Base-by-base conservation (phyloP, 2,797 vertebrate genomes). In the Danio albolineatus region DNA sequence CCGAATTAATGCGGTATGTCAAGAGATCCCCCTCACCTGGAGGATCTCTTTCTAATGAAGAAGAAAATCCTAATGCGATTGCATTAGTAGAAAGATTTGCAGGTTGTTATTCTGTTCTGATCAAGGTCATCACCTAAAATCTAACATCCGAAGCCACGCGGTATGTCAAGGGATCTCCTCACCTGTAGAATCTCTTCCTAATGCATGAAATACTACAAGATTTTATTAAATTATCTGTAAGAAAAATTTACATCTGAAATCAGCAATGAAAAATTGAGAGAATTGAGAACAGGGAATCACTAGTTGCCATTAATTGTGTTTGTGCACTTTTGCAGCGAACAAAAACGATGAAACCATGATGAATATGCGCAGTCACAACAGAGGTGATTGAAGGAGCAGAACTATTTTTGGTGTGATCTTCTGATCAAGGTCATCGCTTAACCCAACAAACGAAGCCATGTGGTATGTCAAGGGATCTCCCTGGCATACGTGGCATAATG, bases 81-180 rank as follows among this genome's bases (percentile, higher is more conserved):
- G 19, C 51, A n/a, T 56, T 21, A 54, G 14, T 38, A n/a, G 9
- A 13, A 62, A 53, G 41, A 57, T 16, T 28, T 5, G 2, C n/a
- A n/a, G n/a, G 1, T 10, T 62, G 46, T 36, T 51, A 48, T 74
- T 74, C 16, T 61, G 54, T 74, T 74, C 16, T 61, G 54, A 60
- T 57, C 75, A 77, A 78, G 65, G 51, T 57, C 53, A 21, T 57
- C 51, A 41, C 51, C 36, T 43, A 21, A 48, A 48, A 38, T 19
- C 5, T 56, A 61, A 38, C 3, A 17, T 43, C 53, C 7, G n/a
- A 71, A 71, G 17, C 36, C 44, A 51, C 5, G 4, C 2, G 16
- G 46, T 62, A 53, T 71, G 66, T 57, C n/a, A 10, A 73, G 62
- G 64, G 72, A 67, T 73, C n/a, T n/a, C n/a, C n/a, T n/a, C n/a